phyloP scores from a whole-genome alignment of 2,113 vertebrate species.

The Microcebus ravelobensis region DNA sequence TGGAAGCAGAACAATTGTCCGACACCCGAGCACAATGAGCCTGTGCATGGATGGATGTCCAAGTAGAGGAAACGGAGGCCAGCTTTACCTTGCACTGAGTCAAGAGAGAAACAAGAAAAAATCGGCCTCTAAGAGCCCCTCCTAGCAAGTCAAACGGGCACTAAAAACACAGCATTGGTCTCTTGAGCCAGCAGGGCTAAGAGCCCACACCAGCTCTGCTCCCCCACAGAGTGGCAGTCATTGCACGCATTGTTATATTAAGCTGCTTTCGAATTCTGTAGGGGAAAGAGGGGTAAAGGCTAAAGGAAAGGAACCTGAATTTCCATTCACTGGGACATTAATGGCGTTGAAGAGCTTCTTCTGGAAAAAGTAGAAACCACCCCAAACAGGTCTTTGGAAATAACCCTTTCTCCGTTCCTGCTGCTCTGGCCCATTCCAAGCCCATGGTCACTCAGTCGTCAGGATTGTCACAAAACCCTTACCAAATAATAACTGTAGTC shows the following conservation, averaged over 20 bases:
- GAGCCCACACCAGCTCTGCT: neutral
- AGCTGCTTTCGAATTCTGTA: neutral
- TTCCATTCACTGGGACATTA: neutral
- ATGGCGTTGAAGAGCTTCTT: neutral
- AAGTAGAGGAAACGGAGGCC: no score
- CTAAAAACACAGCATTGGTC: no score
- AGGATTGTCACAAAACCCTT: neutral
- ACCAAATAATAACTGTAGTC: neutral
- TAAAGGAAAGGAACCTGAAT: neutral
- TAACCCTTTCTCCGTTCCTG: neutral
- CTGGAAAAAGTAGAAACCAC: neutral
- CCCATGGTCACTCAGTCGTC: no score
- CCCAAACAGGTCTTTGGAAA: neutral
- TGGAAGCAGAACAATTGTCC: neutral
- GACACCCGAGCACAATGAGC: fast-evolving
- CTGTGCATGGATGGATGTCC: neutral
- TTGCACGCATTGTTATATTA: neutral
- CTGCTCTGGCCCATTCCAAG: neutral
- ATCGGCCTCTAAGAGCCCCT: neutral
- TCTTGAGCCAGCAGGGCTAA: neutral
- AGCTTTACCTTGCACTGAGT: fast-evolving
- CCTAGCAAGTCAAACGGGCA: neutral
- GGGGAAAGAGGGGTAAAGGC: neutral
- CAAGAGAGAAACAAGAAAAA: neutral
- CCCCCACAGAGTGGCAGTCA: neutral